Evolutionary conservation across 2,113 vertebrate species (phyloP), one percentile per base, ranked within the genome.

Genomic region (Ochotona curzoniae): DNA sequence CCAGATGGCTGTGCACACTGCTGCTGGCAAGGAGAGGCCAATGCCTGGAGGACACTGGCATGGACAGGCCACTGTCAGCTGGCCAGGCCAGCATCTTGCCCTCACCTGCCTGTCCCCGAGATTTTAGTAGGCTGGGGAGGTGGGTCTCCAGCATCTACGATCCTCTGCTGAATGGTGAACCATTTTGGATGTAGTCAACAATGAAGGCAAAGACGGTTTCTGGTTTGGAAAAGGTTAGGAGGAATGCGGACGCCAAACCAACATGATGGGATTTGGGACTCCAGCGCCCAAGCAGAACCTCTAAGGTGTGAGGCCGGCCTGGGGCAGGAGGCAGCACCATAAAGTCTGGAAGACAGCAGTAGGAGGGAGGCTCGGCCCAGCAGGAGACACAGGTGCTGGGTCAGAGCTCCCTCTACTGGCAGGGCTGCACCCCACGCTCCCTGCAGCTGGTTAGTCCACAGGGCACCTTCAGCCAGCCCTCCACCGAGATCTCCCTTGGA

Each of bases 391-490:
- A 12, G 25, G 35, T 7, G 23, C 28, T 13, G 0, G 13, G 28
- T 74, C 47, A 18, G 1, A 9, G 2, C 30, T 28, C 73, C 66
- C 5, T 0, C 11, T 8, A 3, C 75, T 2, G 25, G 30, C 26
- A 54, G 38, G 30, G 17, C 30, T 73, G 61, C 30, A 35, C 2
- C 0, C n/a, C 23, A 25, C 73, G 1, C 35, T 67, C 70, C 57
- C 30, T 2, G 1, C 7, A 20, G 10, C 7, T 20, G 25, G 76
- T 64, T 18, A 44, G 11, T 76, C 83, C 8, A 20, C 54, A 67
- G 49, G 54, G 6, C 11, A 18, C 49, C 32, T 49, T 87, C 38
- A 6, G 14, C 28, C 49, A 14, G 66, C 13, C 38, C 38, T 44
- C 38, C 38, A 44, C 38, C 38, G 6, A 44, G 38, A 44, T 44